Conservation (phyloP, 2,113 vertebrate genomes). For the Astur gentilis region DNA sequence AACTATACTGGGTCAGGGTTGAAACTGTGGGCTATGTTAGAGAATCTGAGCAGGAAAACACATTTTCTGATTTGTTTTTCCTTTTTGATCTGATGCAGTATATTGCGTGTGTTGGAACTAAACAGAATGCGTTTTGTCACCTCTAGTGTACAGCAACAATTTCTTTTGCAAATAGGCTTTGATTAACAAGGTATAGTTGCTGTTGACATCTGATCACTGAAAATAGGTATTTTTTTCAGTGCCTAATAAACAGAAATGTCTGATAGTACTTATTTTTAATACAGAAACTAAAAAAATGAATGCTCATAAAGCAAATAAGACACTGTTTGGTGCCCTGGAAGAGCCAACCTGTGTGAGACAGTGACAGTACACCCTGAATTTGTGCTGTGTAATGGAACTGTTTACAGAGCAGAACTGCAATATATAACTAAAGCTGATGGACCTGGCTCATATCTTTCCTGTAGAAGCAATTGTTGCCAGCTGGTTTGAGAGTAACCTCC, state of each 20-base stretch:
- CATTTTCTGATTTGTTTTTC: not conserved
- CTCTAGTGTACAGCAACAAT: not conserved
- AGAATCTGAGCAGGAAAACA: not conserved
- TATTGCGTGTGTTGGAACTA: not conserved
- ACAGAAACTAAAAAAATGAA: not conserved
- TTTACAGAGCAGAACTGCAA: not conserved
- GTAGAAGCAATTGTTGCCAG: not conserved
- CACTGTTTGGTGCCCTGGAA: not conserved
- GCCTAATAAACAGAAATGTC: not conserved
- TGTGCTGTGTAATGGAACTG: not conserved
- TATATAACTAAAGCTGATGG: not conserved
- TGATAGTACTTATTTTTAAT: not conserved
- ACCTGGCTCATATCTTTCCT: not conserved
- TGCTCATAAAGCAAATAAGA: not conserved
- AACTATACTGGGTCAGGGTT: not conserved
- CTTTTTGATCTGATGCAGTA: not conserved
- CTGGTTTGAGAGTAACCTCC: not conserved
- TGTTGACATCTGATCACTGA: not conserved
- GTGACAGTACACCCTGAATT: not conserved
- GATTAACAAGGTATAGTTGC: not conserved
- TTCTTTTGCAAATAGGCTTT: not conserved
- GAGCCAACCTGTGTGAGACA: not conserved
- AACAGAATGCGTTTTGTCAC: conserved; percentile 12
- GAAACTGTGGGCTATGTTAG: not conserved
- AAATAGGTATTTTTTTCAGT: not conserved